Base-by-base conservation (phyloP, 1,140 invertebrate genomes). In the Cyclargus thomasi region DNA sequence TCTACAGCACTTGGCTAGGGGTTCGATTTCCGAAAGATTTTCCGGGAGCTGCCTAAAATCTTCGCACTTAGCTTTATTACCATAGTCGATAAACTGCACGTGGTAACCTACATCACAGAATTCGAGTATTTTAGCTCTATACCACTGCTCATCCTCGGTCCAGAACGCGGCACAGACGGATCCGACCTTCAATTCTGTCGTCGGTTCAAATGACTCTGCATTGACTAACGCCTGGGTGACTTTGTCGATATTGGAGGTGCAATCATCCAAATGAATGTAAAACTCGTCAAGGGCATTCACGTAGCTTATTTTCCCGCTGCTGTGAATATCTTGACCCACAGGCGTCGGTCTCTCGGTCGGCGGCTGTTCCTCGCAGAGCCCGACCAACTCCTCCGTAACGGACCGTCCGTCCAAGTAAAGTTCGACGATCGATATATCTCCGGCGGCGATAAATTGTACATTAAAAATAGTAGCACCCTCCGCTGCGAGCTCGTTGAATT, bases 51-150 rank as follows among this genome's bases (percentile, higher is more conserved):
- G 83, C 67, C 91, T 85, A 57, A 95, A 90, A 72, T 92, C 88
- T 36, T 90, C 89, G 16, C 92, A 92, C 55, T 92, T 90, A 35
- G 93, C 92, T 10, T 92, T 93, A 80, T 95, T 95, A 21, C 95
- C 95, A 75, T 95, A 95, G 83, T 96, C 95, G 66, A 95, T 92
- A 74, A 94, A 95, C 20, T 93, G 81, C 1, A 95, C 94, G 77
- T 94, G 93, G 47, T 90, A 92, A 3, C 91, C 93, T 1, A 82
- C 79, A 18, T 94, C 92, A 16, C 84, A 83, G 55, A 88, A 87
- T 68, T 90, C 84, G 65, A 92, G 74, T 39, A 92, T 91, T 67
- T 89, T 84, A 2, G 93, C 93, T 63, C 95, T 89, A 71, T 95
- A 95, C 91, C 93, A 95, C 10, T 91, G 82, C 20, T 90, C 86